Percentiles rank a stretch among this genome's conserved stretches.
Conservation (phyloP, 2,888 invertebrate genomes). For the Bibio marci region DNA sequence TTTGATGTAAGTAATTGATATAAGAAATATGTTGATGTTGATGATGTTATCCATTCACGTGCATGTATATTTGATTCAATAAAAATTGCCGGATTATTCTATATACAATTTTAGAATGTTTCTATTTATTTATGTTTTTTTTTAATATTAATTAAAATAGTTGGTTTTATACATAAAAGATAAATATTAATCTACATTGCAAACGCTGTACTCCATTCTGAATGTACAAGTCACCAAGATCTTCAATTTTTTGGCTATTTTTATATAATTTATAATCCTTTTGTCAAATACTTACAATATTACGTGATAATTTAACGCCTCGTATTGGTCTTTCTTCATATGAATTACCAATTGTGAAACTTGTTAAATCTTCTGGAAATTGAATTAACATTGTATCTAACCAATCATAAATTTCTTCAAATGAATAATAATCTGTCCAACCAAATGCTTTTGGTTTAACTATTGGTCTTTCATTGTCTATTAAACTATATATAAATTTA, state of each 20-base stretch:
- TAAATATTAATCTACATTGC: too few relatives aligned
- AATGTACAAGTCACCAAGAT: too few relatives aligned
- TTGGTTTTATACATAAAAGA: too few relatives aligned
- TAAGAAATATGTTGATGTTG: constrained; percentile 49
- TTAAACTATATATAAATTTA: constrained; percentile 20
- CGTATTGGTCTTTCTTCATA: constrained; percentile 31
- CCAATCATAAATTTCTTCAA: constrained; percentile 31
- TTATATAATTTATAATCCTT: too few relatives aligned
- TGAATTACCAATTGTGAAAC: constrained; percentile 29
- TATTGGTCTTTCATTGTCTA: constrained; percentile 12
- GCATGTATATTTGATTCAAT: constrained; percentile 48
- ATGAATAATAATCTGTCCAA: constrained; percentile 13
- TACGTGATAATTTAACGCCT: constrained; percentile 19
- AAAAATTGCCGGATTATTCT: constrained; percentile 37
- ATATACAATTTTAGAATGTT: too few relatives aligned
- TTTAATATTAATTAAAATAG: too few relatives aligned
- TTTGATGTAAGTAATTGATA: constrained; percentile 46
- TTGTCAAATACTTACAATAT: too few relatives aligned
- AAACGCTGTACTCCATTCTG: too few relatives aligned
- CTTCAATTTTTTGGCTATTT: too few relatives aligned
- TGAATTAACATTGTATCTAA: constrained; percentile 28
- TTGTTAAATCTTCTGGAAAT: constrained; percentile 26
- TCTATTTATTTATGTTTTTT: too few relatives aligned
- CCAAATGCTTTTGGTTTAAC: constrained; percentile 15
- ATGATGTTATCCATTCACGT: constrained; percentile 58